Percentiles rank a stretch among this genome's conserved stretches.
These are phyloP conservation scores for Mycteria americana DNA, from an alignment of 2,797 vertebrate genomes.

Conservation along the genomic window DNA sequence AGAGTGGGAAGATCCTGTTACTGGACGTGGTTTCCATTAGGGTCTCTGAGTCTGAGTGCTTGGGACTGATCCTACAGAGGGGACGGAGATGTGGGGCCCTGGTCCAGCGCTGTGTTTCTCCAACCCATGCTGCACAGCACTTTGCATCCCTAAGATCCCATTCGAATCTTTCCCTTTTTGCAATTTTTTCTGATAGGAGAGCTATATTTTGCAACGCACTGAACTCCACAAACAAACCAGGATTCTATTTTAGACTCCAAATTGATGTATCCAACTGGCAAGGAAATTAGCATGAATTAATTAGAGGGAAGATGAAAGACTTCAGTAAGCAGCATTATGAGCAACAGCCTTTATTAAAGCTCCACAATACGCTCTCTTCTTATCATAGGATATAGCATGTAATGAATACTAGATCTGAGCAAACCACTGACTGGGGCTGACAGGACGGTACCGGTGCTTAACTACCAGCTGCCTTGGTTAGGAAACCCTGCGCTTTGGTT, in stretches of 20 bases:
- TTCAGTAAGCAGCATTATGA: background rate
- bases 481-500: rapidly evolving
- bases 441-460: background rate
- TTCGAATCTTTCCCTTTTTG: background rate
- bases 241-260: constrained; percentile 61
- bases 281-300: constrained; percentile 66
- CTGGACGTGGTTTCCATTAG: background rate
- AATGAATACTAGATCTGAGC: constrained; percentile 11
- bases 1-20: background rate
- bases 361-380: constrained; percentile 4
- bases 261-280: constrained; percentile 59
- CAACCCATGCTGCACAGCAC: background rate
- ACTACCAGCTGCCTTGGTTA: background rate
- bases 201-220: constrained; percentile 35
- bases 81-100: background rate
- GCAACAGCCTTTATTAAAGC: constrained; percentile 53
- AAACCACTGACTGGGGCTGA: background rate
- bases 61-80: background rate
- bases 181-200: background rate
- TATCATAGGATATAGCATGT: background rate
- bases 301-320: constrained; percentile 61
- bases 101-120: background rate
- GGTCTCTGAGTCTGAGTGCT: background rate
- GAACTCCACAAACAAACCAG: constrained; percentile 34
- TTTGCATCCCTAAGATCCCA: rapidly evolving